These are phyloP conservation scores for Yponomeuta evonymella DNA, from an alignment of 2,888 invertebrate species.

Conservation along the genomic window DNA sequence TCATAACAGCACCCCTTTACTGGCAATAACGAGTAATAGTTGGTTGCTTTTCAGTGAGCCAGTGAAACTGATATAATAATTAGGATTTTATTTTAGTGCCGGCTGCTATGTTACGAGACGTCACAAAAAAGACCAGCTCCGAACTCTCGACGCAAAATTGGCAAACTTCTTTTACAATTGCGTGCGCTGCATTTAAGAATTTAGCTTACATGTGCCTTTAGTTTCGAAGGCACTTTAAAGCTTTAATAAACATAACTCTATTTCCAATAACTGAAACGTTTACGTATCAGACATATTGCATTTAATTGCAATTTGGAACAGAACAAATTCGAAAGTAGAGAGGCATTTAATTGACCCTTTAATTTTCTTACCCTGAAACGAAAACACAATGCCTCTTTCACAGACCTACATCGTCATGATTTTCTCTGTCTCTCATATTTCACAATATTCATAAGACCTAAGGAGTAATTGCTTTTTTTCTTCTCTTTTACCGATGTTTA, in stretches of 20 bases:
- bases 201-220: no score
- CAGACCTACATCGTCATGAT: neutral
- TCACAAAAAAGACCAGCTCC: neutral
- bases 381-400: neutral
- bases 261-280: no score
- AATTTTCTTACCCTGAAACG: no score
- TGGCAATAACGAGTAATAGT: constrained; percentile 24
- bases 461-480: neutral
- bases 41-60: constrained; percentile 32
- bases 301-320: no score
- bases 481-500: neutral
- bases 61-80: constrained; percentile 13
- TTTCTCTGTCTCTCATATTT: neutral
- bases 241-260: no score
- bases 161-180: no score
- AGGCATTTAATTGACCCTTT: no score
- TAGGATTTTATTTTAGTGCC: constrained; percentile 11
- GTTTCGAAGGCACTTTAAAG: no score
- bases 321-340: no score
- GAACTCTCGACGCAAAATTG: neutral
- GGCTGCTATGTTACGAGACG: neutral
- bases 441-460: neutral
- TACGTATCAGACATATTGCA: no score
- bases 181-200: no score
- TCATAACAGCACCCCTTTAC: constrained; percentile 10